Evolutionary conservation across 2,797 vertebrate genomes (phyloP), one percentile per base, ranked within the genome.

Genomic region (Eulemur coronatus): DNA sequence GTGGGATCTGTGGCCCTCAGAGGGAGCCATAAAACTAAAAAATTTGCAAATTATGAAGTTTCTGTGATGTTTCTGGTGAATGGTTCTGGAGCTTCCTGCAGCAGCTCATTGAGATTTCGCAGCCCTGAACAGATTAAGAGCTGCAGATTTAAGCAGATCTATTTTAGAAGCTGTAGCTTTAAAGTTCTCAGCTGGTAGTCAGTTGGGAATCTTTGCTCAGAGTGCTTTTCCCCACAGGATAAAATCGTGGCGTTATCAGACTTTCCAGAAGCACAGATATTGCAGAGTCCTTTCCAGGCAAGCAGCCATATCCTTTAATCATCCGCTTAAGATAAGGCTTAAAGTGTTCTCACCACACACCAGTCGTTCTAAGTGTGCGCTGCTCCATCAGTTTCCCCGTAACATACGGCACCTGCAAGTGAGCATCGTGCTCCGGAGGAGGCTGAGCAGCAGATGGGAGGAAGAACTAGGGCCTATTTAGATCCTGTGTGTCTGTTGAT

Each of bases 241-340:
- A 79, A 78, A 63, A 70, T 1, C 50, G 69, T 52, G 89, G 69
- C 43, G 73, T 90, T 63, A 90, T 92, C 76, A 41, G 30, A 43
- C 72, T 94, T 89, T 50, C 80, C 85, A 92, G 93, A 87, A 79
- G n/a, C 20, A 65, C n/a, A 48, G 79, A 55, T 84, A 57, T 14
- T 17, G 10, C n/a, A 33, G 50, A 65, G 33, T 70, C 72, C 12
- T 72, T 92, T 85, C 93, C 65, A n/a, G 80, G 88, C 76, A 72
- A 69, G 50, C 7, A 35, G 65, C 52, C 67, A 52, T 13, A 59
- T 50, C 55, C 24, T 70, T 63, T 50, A 30, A 57, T 33, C 52
- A 35, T 33, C 87, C 46, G 67, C 69, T 65, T 50, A 18, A 4
- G 85, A 86, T 69, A 75, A 75, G 70, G 0, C 50, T 88, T 87